Base-by-base conservation (phyloP, 2,797 vertebrate species). In the Rhynchonycteris naso region DNA sequence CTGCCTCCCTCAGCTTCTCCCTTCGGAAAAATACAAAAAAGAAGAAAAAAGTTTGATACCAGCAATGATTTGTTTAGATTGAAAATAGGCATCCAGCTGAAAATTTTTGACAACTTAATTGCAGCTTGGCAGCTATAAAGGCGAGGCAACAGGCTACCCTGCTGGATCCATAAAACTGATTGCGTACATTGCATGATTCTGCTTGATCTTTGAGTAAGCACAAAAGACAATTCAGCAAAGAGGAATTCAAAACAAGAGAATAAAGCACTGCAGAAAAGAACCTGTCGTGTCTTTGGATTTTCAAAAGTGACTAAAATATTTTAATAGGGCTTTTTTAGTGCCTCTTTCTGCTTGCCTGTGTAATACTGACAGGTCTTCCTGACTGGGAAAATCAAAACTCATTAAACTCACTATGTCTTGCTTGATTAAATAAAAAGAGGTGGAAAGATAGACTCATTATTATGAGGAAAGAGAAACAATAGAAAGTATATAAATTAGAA, bases 201-300 rank as follows among this genome's bases (percentile, higher is more conserved):
- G 3, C 28, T 76, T 86, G 35, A 65, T 95, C 95, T 95, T 75
- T 56, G 0, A 0, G 65, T 88, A 92, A 89, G 96, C 95, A 90
- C 35, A 95, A 93, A 97, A 94, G 85, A 89, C 52, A 96, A 96
- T 97, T 81, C 83, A 91, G 66, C 38, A 59, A 79, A 68, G 52
- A 92, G 28, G 69, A 95, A 96, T 91, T 95, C 82, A 84, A 58
- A 91, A 83, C 65, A 59, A 91, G 74, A 96, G 50, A 95, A 94
- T 85, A 91, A 91, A 92, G 69, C 82, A 84, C 74, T 93, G 35
- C 38, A 76, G 82, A 90, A 94, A 91, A 30, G 47, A 94, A 4
- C 52, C 61, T 93, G 66, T 90, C 52, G 58, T 93, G 66, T 90
- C 95, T 91, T 95, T 35, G 78, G 66, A 78, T 90, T 65, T 96